Percentiles rank a stretch among this genome's conserved stretches.
Evolutionary conservation across 2,797 vertebrate genomes (phyloP).

Genomic region (Halcyon leucocephala): DNA sequence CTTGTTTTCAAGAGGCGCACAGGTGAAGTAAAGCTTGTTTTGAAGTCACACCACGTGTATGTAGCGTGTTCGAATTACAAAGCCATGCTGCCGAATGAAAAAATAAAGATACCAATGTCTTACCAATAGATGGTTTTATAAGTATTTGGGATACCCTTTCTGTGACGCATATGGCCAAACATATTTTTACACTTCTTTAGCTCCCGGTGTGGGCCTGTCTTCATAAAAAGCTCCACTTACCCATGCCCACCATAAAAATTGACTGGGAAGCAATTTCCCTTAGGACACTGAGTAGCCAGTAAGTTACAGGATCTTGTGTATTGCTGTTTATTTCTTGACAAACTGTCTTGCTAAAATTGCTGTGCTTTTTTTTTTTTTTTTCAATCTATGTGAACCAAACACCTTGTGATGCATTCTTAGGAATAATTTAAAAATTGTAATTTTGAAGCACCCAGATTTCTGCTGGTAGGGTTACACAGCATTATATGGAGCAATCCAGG

Average conservation of each 20-base stretch:
- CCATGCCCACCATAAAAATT: not conserved
- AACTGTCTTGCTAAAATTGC: constrained; percentile 41
- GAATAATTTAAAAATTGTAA: not conserved
- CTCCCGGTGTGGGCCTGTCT: not conserved
- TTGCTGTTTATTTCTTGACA: constrained; percentile 56
- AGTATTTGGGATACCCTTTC: not conserved
- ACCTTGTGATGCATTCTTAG: not conserved
- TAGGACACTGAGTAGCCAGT: not conserved
- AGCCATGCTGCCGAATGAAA: constrained; percentile 34
- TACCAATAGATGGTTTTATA: not conserved
- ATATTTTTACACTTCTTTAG: not conserved
- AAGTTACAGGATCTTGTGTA: constrained; percentile 6
- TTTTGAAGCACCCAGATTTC: not conserved
- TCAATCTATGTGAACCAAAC: not conserved
- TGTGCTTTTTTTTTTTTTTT: not conserved
- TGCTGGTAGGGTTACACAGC: not conserved
- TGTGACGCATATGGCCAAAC: constrained; percentile 37
- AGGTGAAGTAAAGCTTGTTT: not conserved
- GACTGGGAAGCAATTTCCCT: not conserved
- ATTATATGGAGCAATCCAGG: not conserved
- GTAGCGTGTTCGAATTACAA: constrained; percentile 25
- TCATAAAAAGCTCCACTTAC: not conserved
- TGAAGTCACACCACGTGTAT: constrained; percentile 1
- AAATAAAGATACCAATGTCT: not conserved
- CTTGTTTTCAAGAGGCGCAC: not conserved